A percentile compares a stretch with the other conserved stretches of the same genome.
These are phyloP conservation scores for Atethmia centrago DNA, from an alignment of 2,888 invertebrate genomes.

Conservation along the genomic window DNA sequence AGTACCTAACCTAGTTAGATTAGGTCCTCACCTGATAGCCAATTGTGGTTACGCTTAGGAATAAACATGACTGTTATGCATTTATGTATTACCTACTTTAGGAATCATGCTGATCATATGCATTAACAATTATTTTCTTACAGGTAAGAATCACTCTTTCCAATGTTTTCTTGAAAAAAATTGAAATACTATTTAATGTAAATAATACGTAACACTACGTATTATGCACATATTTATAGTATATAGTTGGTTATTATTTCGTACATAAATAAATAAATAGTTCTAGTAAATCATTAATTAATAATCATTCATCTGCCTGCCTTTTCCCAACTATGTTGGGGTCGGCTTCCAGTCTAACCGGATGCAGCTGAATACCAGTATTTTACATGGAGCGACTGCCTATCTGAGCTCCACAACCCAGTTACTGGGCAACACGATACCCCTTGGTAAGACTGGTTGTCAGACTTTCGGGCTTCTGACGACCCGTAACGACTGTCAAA, in stretches of 20 bases:
- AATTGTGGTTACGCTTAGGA: not conserved
- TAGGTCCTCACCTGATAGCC: slow-evolving; percentile 3
- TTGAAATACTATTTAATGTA: not conserved
- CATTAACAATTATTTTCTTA: not conserved
- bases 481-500: too few species aligned
- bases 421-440: too few species aligned
- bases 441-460: too few species aligned
- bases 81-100: slow-evolving; percentile 1
- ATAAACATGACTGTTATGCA: slow-evolving; percentile 1
- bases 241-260: not conserved
- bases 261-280: not conserved
- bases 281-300: not conserved
- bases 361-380: too few species aligned
- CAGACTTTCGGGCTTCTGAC: too few species aligned
- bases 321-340: too few species aligned
- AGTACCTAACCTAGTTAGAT: slow-evolving; percentile 31
- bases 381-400: too few species aligned
- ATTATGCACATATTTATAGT: slow-evolving; percentile 7
- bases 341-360: too few species aligned
- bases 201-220: not conserved
- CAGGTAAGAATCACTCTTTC: not conserved
- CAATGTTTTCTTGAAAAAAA: slow-evolving; percentile 10
- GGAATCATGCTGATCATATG: not conserved
- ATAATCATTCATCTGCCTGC: too few species aligned
- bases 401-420: too few species aligned